Percentiles rank a stretch among this genome's conserved stretches.
phyloP scores from a whole-genome alignment of 2,888 invertebrate species.

The Lepidocyrtoides sp. region DNA sequence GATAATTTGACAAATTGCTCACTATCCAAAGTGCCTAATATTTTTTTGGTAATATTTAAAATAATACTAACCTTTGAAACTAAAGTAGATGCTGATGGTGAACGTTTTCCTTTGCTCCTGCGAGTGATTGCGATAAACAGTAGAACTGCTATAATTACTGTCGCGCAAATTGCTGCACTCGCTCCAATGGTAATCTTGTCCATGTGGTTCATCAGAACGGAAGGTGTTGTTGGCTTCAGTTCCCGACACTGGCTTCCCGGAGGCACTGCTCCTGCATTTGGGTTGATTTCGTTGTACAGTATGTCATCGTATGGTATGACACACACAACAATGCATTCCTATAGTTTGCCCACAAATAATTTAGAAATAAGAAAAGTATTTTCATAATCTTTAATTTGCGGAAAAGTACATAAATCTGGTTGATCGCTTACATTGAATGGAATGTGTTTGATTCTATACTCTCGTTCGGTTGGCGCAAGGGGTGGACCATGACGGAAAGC shows the following conservation, averaged over 20 bases:
- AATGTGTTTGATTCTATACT: constrained; percentile 97
- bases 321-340: constrained; percentile 98
- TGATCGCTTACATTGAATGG: constrained; percentile 95
- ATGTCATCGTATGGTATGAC: constrained; percentile 95
- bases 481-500: constrained; percentile 96
- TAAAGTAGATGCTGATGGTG: constrained; percentile 79
- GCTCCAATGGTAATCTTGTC: constrained; percentile 95
- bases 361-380: background rate
- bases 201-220: constrained; percentile 92
- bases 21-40: too few relatives aligned
- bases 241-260: constrained; percentile 92
- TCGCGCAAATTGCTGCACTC: constrained; percentile 96
- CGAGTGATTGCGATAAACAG: constrained; percentile 96
- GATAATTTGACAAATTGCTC: background rate
- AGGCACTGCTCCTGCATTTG: constrained; percentile 91
- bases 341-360: too few relatives aligned
- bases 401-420: too few relatives aligned
- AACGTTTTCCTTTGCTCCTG: constrained; percentile 86
- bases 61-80: constrained; percentile 82
- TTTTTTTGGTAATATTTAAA: too few relatives aligned
- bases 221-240: constrained; percentile 94
- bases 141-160: constrained; percentile 96
- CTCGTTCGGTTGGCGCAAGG: constrained; percentile 95
- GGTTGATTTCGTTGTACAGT: constrained; percentile 85
- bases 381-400: constrained; percentile 14